These are phyloP conservation scores for Odontomyia ornata DNA, from an alignment of 2,888 invertebrate species.

Conservation along the genomic window DNA sequence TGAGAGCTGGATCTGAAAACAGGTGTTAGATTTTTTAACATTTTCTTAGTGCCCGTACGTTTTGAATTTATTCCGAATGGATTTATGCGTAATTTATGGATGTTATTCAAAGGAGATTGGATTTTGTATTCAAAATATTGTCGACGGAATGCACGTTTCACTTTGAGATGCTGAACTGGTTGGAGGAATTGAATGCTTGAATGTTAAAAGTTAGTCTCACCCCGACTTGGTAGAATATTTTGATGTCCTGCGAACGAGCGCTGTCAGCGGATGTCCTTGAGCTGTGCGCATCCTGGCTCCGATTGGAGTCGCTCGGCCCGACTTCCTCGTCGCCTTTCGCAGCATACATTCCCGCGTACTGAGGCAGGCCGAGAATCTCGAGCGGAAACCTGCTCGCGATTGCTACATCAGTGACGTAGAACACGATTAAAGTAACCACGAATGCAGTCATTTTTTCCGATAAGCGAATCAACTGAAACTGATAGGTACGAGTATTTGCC, in stretches of 20 bases:
- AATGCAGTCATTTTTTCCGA: slow-evolving; percentile 19
- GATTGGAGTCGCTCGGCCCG: neutral
- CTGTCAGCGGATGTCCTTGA: neutral
- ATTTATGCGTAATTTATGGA: no score
- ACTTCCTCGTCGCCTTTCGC: neutral
- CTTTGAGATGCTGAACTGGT: no score
- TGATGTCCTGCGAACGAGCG: slow-evolving; percentile 2
- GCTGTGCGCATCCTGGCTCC: neutral
- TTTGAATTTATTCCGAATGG: no score
- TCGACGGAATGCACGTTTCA: no score
- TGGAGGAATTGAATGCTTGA: no score
- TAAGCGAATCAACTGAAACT: no score
- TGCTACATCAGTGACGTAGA: neutral
- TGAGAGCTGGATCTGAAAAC: no score
- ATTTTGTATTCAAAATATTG: no score
- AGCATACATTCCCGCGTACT: neutral
- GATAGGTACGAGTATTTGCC: slow-evolving; percentile 5
- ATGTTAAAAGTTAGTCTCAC: no score
- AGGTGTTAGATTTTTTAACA: no score
- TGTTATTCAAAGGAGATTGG: no score
- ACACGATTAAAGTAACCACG: neutral
- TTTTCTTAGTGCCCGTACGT: no score
- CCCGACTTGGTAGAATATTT: slow-evolving; percentile 30
- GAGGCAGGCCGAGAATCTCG: slow-evolving; percentile 1
- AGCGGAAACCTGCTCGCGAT: slow-evolving; percentile 28